Base-by-base conservation (phyloP, 2,113 vertebrate species). In the Rhizomys pruinosus region DNA sequence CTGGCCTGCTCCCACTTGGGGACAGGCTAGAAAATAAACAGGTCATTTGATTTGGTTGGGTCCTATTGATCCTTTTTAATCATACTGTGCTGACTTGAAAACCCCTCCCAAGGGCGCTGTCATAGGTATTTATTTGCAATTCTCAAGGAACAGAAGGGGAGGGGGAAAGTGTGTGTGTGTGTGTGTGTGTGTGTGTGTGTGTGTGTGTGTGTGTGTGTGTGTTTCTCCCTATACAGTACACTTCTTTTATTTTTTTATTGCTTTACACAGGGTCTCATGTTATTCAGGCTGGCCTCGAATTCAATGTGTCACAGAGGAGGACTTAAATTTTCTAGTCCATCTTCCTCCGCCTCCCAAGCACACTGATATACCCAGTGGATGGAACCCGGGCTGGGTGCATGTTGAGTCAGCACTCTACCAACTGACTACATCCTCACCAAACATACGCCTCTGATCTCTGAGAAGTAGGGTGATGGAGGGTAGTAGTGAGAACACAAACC, bases 31-130 rank as follows among this genome's bases (percentile, higher is more conserved):
- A 87, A 84, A 85, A 89, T 59, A 86, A 90, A 59, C 57, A 79
- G 34, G 57, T 20, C 16, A 11, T 69, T 87, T 86, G 61, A 11
- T 69, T 87, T 86, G 61, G 39, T 42, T 80, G 72, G 44, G 57
- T 87, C 81, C 34, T 86, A 57, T 27, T 74, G 84, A 92, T 82
- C 87, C 57, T 79, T 91, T 87, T 47, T 17, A 92, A 92, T 93
- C 78, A 52, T 39, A 7, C 42, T 13, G 34, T 78, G 37, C 66
- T 73, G 81, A 87, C 74, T 85, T 72, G 71, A 69, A 95, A 87
- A 63, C n/a, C 20, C 42, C 39, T 68, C 77, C 85, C 85, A 68
- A 73, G 85, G 81, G 66, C 39, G 34, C 84, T 89, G 57, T 66
- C 57, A 7, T 76, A 47, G 64, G 63, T 32, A 66, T 94, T 90